phyloP scores from a whole-genome alignment of 1,140 invertebrate genomes.

The Amphibalanus amphitrite region DNA sequence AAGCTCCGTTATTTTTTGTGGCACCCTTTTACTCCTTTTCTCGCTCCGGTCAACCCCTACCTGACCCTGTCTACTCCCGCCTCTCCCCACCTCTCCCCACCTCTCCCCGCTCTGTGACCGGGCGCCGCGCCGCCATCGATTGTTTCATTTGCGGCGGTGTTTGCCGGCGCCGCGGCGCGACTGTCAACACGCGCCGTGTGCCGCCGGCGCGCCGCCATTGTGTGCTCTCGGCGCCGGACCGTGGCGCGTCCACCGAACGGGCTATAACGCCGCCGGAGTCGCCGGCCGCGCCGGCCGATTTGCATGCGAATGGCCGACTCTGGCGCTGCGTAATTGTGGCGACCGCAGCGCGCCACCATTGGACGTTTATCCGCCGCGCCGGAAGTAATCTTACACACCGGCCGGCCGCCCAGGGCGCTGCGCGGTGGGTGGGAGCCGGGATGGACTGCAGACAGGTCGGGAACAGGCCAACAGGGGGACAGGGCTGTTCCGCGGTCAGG shows the following conservation, averaged over 20 bases:
- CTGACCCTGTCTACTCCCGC: too few relatives aligned
- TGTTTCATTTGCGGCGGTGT: neutral
- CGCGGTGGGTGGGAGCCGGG: too few relatives aligned
- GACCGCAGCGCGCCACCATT: neutral
- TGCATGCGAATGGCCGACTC: neutral
- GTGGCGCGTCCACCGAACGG: neutral
- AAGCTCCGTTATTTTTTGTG: too few relatives aligned
- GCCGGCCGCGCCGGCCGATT: neutral
- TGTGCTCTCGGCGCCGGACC: neutral
- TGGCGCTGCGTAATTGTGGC: neutral
- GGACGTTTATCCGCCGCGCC: neutral
- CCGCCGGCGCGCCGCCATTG: neutral
- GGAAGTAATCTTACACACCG: too few relatives aligned
- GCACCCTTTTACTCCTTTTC: too few relatives aligned
- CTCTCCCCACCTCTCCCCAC: too few relatives aligned
- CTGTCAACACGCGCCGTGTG: neutral
- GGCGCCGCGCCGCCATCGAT: neutral
- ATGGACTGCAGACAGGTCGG: too few relatives aligned
- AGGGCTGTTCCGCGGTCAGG: too few relatives aligned
- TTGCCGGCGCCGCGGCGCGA: neutral
- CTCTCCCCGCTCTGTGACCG: too few relatives aligned
- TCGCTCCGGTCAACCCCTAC: too few relatives aligned
- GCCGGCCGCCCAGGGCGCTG: too few relatives aligned
- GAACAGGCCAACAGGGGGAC: too few relatives aligned
- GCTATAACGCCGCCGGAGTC: neutral